Conservation (phyloP, 2,888 invertebrate genomes). For the Apamea crenata region DNA sequence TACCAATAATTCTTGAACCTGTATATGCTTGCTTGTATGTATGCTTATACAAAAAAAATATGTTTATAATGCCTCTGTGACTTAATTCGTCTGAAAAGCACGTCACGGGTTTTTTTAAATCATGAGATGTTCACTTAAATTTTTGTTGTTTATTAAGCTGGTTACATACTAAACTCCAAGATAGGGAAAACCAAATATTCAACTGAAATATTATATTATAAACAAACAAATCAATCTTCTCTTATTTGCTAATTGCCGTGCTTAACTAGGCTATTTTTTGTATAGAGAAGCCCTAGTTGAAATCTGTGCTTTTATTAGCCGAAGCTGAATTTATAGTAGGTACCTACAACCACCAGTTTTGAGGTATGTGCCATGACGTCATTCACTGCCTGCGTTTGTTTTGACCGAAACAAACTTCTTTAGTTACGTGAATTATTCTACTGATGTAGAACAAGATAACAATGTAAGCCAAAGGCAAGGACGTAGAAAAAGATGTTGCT, state of each 20-base stretch:
- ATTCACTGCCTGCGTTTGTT: background rate
- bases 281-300: background rate
- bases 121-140: background rate
- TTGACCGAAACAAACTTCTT: background rate
- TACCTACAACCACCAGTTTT: background rate
- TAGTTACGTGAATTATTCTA: background rate
- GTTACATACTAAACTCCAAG: background rate
- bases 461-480: background rate
- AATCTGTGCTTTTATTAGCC: background rate
- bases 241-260: no score
- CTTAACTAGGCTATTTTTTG: no score
- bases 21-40: no score
- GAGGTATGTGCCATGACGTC: no score
- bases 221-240: no score
- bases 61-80: background rate
- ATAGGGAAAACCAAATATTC: background rate
- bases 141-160: background rate
- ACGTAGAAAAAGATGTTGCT: no score
- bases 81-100: background rate
- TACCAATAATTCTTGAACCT: background rate
- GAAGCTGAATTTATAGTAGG: accelerated
- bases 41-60: background rate
- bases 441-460: background rate
- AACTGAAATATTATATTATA: background rate
- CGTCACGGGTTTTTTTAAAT: background rate